phyloP scores from a whole-genome alignment of 2,797 vertebrate genomes.

The Eidolon dupreanum region DNA sequence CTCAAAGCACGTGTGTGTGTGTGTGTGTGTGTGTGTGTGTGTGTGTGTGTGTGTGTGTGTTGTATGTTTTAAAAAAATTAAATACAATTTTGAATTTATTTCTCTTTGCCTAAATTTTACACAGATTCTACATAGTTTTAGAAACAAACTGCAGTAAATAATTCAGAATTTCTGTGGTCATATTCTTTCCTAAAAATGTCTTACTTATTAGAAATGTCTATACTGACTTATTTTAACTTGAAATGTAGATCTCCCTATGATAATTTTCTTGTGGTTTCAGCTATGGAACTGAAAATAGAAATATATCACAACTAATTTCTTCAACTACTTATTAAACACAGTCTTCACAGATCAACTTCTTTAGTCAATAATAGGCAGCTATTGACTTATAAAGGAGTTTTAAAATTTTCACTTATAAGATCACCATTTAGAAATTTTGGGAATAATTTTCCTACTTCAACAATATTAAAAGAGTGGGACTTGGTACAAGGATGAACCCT shows the following conservation, averaged over 20 bases:
- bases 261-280: background rate
- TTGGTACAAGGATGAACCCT: background rate
- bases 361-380: background rate
- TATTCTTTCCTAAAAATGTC: constrained; percentile 16
- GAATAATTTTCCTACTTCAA: background rate
- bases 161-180: background rate
- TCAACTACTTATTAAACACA: background rate
- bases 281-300: background rate
- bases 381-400: background rate
- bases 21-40: background rate
- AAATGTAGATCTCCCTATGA: background rate
- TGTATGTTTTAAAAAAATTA: background rate
- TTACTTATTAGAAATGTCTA: background rate
- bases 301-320: constrained; percentile 33
- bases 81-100: background rate
- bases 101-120: background rate
- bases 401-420: background rate
- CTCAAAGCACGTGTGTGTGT: no score
- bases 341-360: background rate
- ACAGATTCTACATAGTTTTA: background rate
- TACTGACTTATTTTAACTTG: constrained; percentile 29
- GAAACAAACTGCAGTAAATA: background rate
- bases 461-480: background rate
- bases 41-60: background rate
- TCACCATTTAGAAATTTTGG: background rate